phyloP scores from a whole-genome alignment of 2,113 vertebrate species.

The Oncorhynchus tshawytscha region DNA sequence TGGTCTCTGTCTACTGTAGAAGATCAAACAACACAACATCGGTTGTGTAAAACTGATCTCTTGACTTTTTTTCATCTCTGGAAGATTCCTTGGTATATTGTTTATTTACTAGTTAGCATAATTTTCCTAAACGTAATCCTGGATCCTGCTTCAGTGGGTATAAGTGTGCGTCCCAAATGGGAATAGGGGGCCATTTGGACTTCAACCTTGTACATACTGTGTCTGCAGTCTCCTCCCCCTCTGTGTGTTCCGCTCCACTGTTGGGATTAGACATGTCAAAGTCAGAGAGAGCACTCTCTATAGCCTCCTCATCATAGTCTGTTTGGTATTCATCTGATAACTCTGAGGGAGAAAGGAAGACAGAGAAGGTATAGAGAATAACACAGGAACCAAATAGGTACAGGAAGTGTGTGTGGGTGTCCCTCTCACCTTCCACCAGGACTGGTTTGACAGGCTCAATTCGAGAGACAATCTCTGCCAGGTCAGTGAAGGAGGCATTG shows the following conservation, averaged over 20 bases:
- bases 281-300: slow-evolving; percentile 68
- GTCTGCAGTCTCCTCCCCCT: slow-evolving; percentile 74
- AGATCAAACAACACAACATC: too few relatives aligned
- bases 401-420: neutral
- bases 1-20: neutral
- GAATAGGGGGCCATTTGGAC: neutral
- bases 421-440: slow-evolving; percentile 76
- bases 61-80: neutral
- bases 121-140: too few relatives aligned
- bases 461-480: slow-evolving; percentile 91
- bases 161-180: too few relatives aligned
- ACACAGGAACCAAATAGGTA: neutral
- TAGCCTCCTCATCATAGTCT: slow-evolving; percentile 84
- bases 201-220: slow-evolving; percentile 63
- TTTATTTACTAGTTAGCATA: too few relatives aligned
- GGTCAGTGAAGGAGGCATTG: slow-evolving; percentile 91
- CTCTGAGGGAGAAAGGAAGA: slow-evolving; percentile 52
- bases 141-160: too few relatives aligned
- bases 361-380: neutral
- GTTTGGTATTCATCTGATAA: slow-evolving; percentile 88
- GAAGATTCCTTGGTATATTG: neutral
- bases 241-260: slow-evolving; percentile 57
- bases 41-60: neutral
- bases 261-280: slow-evolving; percentile 61
- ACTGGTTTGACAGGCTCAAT: slow-evolving; percentile 84